phyloP scores from a whole-genome alignment of 2,797 vertebrate genomes.

The Cephalopachus bancanus region DNA sequence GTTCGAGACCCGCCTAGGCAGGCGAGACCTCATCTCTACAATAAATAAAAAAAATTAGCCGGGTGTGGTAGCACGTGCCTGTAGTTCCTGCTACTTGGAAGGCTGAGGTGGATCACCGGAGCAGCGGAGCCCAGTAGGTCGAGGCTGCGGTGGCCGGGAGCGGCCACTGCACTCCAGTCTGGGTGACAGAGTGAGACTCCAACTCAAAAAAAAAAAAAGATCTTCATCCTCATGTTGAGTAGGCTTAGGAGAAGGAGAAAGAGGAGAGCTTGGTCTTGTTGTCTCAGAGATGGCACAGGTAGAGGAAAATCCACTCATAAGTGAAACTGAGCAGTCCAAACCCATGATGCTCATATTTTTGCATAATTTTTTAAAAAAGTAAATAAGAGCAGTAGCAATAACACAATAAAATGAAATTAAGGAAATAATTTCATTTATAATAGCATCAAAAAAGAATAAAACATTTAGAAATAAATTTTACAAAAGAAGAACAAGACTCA shows the following conservation, averaged over 20 bases:
- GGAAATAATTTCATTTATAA: neutral
- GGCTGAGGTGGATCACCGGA: no score
- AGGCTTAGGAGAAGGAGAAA: neutral
- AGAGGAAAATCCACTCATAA: neutral
- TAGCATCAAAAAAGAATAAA: constrained; percentile 34
- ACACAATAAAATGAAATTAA: neutral
- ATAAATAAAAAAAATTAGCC: no score
- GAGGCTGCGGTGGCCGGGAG: no score
- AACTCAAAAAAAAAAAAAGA: no score
- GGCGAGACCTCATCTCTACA: no score
- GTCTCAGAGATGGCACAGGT: neutral
- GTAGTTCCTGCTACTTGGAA: no score
- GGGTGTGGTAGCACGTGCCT: no score
- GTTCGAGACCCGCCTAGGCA: no score
- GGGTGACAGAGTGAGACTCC: no score
- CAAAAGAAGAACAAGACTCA: neutral
- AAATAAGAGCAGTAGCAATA: neutral
- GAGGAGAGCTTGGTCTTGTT: neutral
- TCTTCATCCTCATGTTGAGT: neutral
- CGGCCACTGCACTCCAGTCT: no score
- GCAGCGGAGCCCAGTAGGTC: no score
- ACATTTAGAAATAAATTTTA: neutral
- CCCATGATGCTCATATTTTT: neutral
- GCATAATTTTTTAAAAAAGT: neutral
- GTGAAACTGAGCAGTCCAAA: neutral